Evolutionary conservation across 2,797 vertebrate genomes (phyloP), one percentile per base, ranked within the genome.

Genomic region (Crenuchus spilurus): DNA sequence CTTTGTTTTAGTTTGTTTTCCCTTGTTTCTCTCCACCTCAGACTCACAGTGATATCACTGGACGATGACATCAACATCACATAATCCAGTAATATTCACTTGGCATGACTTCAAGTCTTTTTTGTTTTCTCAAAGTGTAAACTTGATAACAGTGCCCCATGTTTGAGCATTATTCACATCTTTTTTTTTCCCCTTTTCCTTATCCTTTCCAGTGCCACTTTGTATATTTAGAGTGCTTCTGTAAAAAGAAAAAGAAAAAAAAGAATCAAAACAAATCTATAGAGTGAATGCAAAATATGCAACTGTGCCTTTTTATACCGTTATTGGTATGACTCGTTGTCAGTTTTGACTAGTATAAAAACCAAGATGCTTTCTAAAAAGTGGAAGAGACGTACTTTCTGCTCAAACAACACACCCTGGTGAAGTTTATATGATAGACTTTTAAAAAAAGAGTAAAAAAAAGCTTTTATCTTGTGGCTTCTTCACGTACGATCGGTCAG

Each of bases 241-340:
- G 91, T 94, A 94, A 92, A 78, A 16, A 28, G 37, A 63, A 75
- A 39, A 51, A 4, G 5, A 67, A 64, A 33, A 42, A 11, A 20
- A 80, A 80, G 79, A 79, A 74, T 86, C 65, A 69, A 65, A 83
- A 82, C 55, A 80, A 69, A 92, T 89, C 87, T 82, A 88, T 92
- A 92, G 94, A 92, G 93, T 95, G 96, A 99, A 99, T 98, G 95
- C 96, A 92, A 98, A 93, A 95, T 96, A 97, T 98, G 97, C 97
- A 98, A 98, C 94, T 95, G 97, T 99, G 97, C 97, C 97, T 99
- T 99, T 93, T 99, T 98, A 96, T 98, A 98, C 94, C 95, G 90
- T 82, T 75, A 90, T 92, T 88, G 94, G 95, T 96, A 96, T 92
- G 94, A 92, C 94, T 93, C 88, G 90, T 90, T 87, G 91, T 94